Conservation (phyloP, 2,797 vertebrate species). For the Aeoliscus strigatus region DNA sequence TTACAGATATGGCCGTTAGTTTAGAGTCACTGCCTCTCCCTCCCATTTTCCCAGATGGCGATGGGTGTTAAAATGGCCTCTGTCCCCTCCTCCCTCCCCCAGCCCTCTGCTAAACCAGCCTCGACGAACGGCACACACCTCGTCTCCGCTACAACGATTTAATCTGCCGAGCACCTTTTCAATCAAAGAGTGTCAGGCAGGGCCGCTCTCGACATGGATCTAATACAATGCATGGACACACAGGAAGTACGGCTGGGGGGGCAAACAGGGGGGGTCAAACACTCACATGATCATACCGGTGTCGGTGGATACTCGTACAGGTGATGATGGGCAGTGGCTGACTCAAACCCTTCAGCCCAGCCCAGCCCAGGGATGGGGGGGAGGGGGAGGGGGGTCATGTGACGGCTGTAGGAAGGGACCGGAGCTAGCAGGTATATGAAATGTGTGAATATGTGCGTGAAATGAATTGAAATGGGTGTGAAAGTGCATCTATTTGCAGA, state of each 20-base stretch:
- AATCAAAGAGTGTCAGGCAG: slow-evolving; percentile 56
- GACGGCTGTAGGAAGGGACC: slow-evolving; percentile 1
- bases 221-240: slow-evolving; percentile 61
- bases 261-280: not conserved
- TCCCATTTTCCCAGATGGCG: slow-evolving; percentile 49
- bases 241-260: slow-evolving; percentile 35
- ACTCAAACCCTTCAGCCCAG: slow-evolving; percentile 50
- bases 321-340: slow-evolving; percentile 40
- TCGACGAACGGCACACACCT: slow-evolving; percentile 19
- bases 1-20: slow-evolving; percentile 55
- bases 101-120: slow-evolving; percentile 49
- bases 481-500: slow-evolving; percentile 67
- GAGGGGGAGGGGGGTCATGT: not conserved
- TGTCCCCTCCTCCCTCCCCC: not conserved
- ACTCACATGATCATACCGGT: not conserved
- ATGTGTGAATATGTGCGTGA: slow-evolving; percentile 71
- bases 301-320: slow-evolving; percentile 57
- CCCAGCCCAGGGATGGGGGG: slow-evolving; percentile 42
- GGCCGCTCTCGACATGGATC: slow-evolving; percentile 39
- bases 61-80: slow-evolving; percentile 52
- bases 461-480: slow-evolving; percentile 72
- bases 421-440: slow-evolving; percentile 60
- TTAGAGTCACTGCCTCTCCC: slow-evolving; percentile 60
- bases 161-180: slow-evolving; percentile 62
- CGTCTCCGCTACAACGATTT: slow-evolving; percentile 49